phyloP scores from a whole-genome alignment of 2,888 invertebrate species.

The Lasioglossum pauxillum region DNA sequence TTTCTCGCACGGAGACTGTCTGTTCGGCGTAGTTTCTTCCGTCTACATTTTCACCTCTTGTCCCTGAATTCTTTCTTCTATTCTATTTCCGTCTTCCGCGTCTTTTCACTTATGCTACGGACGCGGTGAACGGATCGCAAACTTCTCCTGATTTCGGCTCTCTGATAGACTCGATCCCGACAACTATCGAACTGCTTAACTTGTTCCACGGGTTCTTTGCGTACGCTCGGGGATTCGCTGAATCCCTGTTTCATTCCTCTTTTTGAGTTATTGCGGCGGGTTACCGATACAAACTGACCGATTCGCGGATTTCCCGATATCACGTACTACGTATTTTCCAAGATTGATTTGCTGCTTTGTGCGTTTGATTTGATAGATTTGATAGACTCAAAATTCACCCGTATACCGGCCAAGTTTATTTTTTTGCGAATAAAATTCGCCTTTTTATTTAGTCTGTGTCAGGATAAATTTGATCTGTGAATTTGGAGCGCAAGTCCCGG shows the following conservation, averaged over 20 bases:
- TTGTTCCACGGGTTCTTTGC: conserved; percentile 29
- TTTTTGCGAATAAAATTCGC: too few relatives aligned
- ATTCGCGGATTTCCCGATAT: background rate
- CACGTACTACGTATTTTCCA: background rate
- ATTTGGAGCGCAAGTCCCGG: too few relatives aligned
- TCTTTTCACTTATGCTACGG: conserved; percentile 42
- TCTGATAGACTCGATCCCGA: conserved; percentile 47
- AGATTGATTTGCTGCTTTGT: background rate
- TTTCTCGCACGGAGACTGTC: background rate
- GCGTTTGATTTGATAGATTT: background rate
- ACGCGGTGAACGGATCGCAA: conserved; percentile 11
- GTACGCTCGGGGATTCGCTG: background rate
- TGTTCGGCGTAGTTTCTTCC: background rate
- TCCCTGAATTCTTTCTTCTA: background rate
- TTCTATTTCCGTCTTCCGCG: conserved; percentile 10
- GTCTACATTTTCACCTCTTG: background rate
- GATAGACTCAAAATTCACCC: too few relatives aligned
- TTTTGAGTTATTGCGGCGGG: background rate
- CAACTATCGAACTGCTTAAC: conserved; percentile 35
- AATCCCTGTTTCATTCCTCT: background rate
- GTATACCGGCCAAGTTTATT: too few relatives aligned
- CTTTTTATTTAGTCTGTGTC: too few relatives aligned
- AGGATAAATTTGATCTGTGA: too few relatives aligned
- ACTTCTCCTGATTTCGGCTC: conserved; percentile 43
- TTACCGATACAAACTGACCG: background rate